Conservation (phyloP, 2,113 vertebrate species). For the Macheiramphus alcinus region DNA sequence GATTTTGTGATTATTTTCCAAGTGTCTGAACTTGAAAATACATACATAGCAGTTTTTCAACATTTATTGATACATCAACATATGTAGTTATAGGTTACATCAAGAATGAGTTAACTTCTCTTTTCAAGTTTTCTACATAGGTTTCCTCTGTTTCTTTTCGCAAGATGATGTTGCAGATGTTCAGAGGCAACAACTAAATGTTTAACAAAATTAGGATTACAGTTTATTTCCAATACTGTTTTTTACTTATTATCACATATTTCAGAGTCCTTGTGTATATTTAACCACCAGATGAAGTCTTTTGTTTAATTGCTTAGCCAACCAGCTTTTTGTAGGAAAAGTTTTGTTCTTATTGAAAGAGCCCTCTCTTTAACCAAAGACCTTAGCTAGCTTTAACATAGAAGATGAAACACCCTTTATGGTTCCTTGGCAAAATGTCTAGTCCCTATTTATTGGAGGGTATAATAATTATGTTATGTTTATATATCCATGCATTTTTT, state of each 20-base stretch:
- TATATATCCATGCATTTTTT: background rate
- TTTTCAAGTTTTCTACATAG: background rate
- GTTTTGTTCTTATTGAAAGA: background rate
- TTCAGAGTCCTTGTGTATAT: background rate
- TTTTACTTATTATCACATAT: background rate
- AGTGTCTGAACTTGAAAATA: background rate
- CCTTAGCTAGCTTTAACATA: background rate
- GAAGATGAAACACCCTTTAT: background rate
- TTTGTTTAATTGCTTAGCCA: background rate
- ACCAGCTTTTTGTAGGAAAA: background rate
- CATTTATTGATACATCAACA: background rate
- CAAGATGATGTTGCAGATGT: background rate
- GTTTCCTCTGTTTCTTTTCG: background rate
- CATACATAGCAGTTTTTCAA: background rate
- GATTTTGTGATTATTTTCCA: accelerated
- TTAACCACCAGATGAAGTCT: background rate
- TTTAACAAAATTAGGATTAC: background rate
- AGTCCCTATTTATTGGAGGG: background rate
- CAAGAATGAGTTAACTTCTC: background rate
- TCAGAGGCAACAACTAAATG: background rate
- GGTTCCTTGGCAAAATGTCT: background rate
- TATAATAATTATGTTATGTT: background rate
- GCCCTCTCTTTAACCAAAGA: background rate
- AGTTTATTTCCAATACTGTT: background rate
- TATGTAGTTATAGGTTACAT: background rate